Conservation (phyloP, 2,888 invertebrate species). For the Altica lythri region DNA sequence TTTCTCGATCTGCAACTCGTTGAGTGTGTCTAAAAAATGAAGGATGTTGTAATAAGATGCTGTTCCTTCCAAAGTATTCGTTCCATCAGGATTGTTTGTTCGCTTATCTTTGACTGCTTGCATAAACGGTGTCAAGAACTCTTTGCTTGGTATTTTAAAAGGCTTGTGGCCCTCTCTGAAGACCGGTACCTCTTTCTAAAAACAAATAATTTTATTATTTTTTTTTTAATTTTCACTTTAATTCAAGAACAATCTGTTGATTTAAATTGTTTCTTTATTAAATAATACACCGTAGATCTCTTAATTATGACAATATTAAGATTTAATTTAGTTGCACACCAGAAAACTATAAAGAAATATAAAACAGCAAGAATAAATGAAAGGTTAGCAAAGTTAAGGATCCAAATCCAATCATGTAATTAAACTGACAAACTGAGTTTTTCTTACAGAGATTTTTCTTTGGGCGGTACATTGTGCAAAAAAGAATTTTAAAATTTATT, state of each 20-base stretch:
- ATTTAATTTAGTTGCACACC: too few relatives aligned
- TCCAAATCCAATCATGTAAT: too few relatives aligned
- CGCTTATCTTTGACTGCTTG: constrained; percentile 39
- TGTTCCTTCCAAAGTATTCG: constrained; percentile 22
- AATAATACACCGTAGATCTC: not conserved
- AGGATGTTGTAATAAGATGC: constrained; percentile 43
- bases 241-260: too few relatives aligned
- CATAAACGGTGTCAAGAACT: constrained; percentile 44
- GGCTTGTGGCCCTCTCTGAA: constrained; percentile 29
- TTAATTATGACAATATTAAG: not conserved
- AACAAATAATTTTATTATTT: not conserved
- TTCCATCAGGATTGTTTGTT: not conserved
- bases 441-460: too few relatives aligned
- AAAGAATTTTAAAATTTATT: too few relatives aligned
- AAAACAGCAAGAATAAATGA: too few relatives aligned
- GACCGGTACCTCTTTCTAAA: constrained; percentile 7
- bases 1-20: constrained; percentile 33
- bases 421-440: too few relatives aligned
- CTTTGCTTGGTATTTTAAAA: constrained; percentile 31
- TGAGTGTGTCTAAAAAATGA: constrained; percentile 42
- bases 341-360: too few relatives aligned
- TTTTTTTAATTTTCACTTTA: too few relatives aligned
- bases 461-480: too few relatives aligned
- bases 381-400: too few relatives aligned
- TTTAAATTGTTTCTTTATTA: too few relatives aligned